These are phyloP conservation scores for Melierax canorus DNA, from an alignment of 2,113 vertebrate genomes.

Conservation along the genomic window DNA sequence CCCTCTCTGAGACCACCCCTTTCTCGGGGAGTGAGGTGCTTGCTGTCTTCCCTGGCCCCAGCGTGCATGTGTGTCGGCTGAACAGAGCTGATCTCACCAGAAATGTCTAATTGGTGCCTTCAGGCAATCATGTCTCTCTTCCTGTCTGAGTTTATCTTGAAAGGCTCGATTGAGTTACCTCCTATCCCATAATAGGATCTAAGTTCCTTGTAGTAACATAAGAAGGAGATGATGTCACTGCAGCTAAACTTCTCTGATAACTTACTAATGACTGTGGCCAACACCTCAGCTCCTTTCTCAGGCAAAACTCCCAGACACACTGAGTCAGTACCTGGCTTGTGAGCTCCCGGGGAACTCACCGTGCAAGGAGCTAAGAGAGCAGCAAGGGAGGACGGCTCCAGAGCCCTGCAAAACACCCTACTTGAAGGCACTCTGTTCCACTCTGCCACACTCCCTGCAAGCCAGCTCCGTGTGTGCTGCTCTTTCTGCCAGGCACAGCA, in stretches of 20 bases:
- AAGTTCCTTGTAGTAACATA: constrained; percentile 58
- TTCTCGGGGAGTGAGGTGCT: not conserved
- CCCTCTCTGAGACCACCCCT: not conserved
- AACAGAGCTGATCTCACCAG: constrained; percentile 55
- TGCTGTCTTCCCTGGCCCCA: not conserved
- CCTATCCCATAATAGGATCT: constrained; percentile 37
- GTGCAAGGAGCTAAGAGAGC: not conserved
- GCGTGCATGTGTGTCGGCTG: not conserved
- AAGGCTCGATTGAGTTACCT: constrained; percentile 53
- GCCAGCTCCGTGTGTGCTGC: not conserved
- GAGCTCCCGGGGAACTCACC: not conserved
- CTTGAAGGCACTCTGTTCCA: not conserved
- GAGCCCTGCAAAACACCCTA: not conserved
- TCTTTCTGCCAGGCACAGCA: not conserved
- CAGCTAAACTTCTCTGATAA: constrained; percentile 2
- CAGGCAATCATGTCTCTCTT: constrained; percentile 42
- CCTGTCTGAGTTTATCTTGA: constrained; percentile 69
- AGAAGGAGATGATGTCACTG: constrained; percentile 63
- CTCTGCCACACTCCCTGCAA: not conserved
- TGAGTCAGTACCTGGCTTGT: not conserved
- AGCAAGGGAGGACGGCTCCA: accelerated
- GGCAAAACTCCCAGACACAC: not conserved
- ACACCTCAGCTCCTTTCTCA: constrained; percentile 29
- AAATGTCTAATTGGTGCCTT: constrained; percentile 51
- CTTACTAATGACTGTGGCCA: constrained; percentile 17